Base-by-base conservation (phyloP, 2,797 vertebrate species). In the Octomys mimax region DNA sequence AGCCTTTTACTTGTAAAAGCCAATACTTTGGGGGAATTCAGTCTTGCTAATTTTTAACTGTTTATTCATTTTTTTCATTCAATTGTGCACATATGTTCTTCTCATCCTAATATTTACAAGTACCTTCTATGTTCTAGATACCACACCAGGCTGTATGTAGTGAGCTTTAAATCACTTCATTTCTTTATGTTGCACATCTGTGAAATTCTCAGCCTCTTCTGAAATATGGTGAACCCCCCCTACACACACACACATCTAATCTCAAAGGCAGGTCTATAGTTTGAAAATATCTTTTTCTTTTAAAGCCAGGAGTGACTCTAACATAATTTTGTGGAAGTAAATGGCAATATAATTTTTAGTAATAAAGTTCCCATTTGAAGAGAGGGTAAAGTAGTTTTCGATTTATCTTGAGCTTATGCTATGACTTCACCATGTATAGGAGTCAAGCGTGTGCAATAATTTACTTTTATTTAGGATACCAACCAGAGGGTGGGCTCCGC, bases 301-400 rank as follows among this genome's bases (percentile, higher is more conserved):
- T 59, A 94, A 95, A 83, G 19, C 80, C 49, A 57, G 33, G 31
- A 81, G 36, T 64, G 82, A 70, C 24, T 95, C 39, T 87, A 77
- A 64, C 75, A 42, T 89, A 64, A 87, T 95, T 95, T 92, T 71
- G 83, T 39, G 11, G 66, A 95, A 70, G 31, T 84, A 82, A 77
- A 89, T 90, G 49, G 75, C 81, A 94, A 95, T 92, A 61, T 16
- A 89, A 54, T 91, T 96, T 91, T 91, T 62, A 89, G 68, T 87
- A 85, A 78, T 73, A 54, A 86, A 78, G 24, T 92, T 95, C 81
- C 91, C 46, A 89, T 80, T 18, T 10, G 39, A 95, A 42, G 78
- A 78, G 26, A 89, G 6, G 81, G 21, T 49, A 33, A 81, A 86
- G 31, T 87, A 36, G 3, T 90, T 96, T 95, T 68, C 82, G 83